Evolutionary conservation across 2,888 invertebrate genomes (phyloP).

Genomic region (Coelinius sp.): DNA sequence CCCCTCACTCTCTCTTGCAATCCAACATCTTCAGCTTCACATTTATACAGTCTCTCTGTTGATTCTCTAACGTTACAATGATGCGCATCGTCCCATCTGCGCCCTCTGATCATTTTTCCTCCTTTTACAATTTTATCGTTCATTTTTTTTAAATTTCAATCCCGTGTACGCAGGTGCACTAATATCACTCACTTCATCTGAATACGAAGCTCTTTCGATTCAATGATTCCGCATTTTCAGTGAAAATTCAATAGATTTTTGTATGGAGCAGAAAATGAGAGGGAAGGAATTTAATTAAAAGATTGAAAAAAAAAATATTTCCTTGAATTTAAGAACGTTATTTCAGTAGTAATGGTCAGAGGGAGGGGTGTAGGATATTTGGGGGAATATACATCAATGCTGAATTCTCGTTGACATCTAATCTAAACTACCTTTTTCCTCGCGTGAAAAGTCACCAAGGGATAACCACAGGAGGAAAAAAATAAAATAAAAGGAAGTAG

Average conservation of each 20-base stretch:
- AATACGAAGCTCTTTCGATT: background rate
- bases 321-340: too few relatives aligned
- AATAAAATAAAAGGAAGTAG: too few relatives aligned
- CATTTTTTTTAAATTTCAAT: too few relatives aligned
- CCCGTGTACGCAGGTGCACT: background rate
- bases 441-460: background rate
- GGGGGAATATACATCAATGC: too few relatives aligned
- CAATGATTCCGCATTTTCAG: background rate
- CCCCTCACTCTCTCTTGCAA: slow-evolving; percentile 28
- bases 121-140: background rate
- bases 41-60: background rate
- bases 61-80: background rate
- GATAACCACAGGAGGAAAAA: background rate
- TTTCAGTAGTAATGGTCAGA: too few relatives aligned
- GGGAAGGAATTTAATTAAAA: too few relatives aligned
- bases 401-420: slow-evolving; percentile 4
- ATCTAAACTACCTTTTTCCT: background rate
- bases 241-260: background rate
- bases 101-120: background rate
- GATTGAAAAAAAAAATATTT: too few relatives aligned
- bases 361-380: too few relatives aligned
- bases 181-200: background rate
- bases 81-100: background rate
- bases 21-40: slow-evolving; percentile 28
- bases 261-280: too few relatives aligned